Percentiles rank a stretch among this genome's conserved stretches.
Evolutionary conservation across 2,888 invertebrate species (phyloP).

Genomic region (Tetanocera ferruginea): DNA sequence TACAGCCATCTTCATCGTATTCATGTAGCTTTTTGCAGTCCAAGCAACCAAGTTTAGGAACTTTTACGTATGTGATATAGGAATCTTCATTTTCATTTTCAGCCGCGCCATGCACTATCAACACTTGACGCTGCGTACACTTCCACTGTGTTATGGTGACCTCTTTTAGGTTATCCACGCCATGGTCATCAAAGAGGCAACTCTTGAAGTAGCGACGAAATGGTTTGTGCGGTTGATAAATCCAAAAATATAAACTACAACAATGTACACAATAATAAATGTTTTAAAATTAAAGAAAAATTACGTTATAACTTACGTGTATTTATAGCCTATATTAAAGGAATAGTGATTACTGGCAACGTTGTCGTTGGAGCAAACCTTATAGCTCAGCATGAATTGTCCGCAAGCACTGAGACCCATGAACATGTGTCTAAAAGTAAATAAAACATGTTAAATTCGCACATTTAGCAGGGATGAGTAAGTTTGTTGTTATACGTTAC

Average conservation of each 20-base stretch:
- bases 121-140: conserved; percentile 72
- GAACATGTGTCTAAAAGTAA: conserved; percentile 82
- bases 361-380: conserved; percentile 73
- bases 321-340: conserved; percentile 75
- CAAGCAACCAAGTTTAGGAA: conserved; percentile 76
- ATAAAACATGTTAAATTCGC: too few relatives aligned
- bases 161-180: conserved; percentile 74
- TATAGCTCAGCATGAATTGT: conserved; percentile 91
- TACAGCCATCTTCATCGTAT: conserved; percentile 68
- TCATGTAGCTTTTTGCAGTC: conserved; percentile 74
- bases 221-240: conserved; percentile 68
- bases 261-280: not conserved
- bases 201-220: conserved; percentile 71
- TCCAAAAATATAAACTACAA: conserved; percentile 68
- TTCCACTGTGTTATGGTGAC: conserved; percentile 78
- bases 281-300: not conserved
- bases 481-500: conserved; percentile 48
- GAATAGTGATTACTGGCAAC: conserved; percentile 72
- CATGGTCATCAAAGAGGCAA: conserved; percentile 75
- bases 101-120: conserved; percentile 74
- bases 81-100: conserved; percentile 69
- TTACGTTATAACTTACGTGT: conserved; percentile 71
- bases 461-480: not conserved
- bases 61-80: conserved; percentile 70
- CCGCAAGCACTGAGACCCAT: conserved; percentile 97